A percentile compares a stretch with the other conserved stretches of the same genome.
Conservation (phyloP, 2,797 vertebrate species). For the Chaunax sp. region DNA sequence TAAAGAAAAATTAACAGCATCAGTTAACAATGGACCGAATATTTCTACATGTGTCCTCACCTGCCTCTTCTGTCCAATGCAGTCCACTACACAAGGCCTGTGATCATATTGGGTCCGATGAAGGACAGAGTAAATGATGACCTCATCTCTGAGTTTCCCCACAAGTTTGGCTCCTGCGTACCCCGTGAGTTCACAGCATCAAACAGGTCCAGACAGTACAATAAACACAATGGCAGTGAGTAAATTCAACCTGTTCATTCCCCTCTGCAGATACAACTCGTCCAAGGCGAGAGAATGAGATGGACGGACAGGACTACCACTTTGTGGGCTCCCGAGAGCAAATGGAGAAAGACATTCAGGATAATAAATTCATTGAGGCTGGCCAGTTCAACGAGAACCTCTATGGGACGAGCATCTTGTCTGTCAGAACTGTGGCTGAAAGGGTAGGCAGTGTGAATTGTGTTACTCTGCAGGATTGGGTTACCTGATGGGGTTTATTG, state of each 20-base stretch:
- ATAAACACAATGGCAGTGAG: not conserved
- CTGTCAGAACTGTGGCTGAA: constrained; percentile 96
- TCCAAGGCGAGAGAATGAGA: constrained; percentile 93
- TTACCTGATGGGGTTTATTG: constrained; percentile 11
- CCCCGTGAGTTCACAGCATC: constrained; percentile 88
- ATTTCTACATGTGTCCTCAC: constrained; percentile 2
- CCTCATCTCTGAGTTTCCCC: constrained; percentile 98
- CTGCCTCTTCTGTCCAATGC: not conserved
- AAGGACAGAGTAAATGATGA: constrained; percentile 98
- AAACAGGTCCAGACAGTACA: not conserved
- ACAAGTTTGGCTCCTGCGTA: constrained; percentile 99
- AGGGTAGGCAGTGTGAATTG: constrained; percentile 82
- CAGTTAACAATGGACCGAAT: not conserved
- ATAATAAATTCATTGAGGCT: constrained; percentile 98
- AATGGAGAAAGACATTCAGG: constrained; percentile 99
- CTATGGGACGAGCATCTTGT: constrained; percentile 97
- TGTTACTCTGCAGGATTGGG: not conserved
- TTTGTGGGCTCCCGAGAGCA: constrained; percentile 95
- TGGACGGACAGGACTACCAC: constrained; percentile 98
- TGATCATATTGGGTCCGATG: constrained; percentile 97
- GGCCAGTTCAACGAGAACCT: constrained; percentile 99
- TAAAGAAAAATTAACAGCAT: too few species aligned
- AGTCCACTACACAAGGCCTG: constrained; percentile 98
- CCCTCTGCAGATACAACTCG: constrained; percentile 92
- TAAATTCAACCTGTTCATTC: not conserved